These are phyloP conservation scores for Leucoraja ocellata DNA, from an alignment of 2,797 vertebrate species.

Conservation along the genomic window DNA sequence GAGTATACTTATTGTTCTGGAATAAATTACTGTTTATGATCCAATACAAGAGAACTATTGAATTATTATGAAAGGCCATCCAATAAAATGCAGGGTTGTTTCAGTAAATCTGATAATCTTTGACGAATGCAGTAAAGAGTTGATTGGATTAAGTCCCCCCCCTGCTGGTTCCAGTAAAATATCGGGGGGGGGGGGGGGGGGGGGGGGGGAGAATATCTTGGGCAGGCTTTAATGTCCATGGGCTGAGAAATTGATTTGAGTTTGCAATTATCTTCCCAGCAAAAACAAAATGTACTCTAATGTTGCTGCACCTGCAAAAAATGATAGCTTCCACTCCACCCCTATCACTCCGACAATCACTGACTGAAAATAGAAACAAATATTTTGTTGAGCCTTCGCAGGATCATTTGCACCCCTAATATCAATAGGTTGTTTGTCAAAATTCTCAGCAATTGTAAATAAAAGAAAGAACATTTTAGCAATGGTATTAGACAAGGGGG, in stretches of 20 bases:
- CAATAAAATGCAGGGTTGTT: slow-evolving; percentile 42
- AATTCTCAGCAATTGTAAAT: neutral
- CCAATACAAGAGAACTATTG: slow-evolving; percentile 7
- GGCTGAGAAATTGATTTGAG: neutral
- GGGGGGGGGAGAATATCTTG: neutral
- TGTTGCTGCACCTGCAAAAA: neutral
- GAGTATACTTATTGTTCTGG: slow-evolving; percentile 10
- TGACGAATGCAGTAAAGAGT: slow-evolving; percentile 32
- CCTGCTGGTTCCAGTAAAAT: slow-evolving; percentile 8
- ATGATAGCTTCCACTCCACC: neutral
- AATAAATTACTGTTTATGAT: slow-evolving; percentile 36
- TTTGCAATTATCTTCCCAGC: neutral
- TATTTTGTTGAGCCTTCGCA: neutral
- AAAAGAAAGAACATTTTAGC: neutral
- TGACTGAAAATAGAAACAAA: neutral
- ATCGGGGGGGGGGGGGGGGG: too few species aligned
- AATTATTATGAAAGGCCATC: slow-evolving; percentile 40
- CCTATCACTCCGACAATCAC: too few species aligned
- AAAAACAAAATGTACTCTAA: neutral
- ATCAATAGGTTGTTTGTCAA: neutral
- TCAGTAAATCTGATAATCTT: slow-evolving; percentile 43
- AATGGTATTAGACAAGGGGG: too few species aligned
- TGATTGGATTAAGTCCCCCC: slow-evolving; percentile 42
- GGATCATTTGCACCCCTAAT: neutral
- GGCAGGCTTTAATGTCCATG: neutral